phyloP scores from a whole-genome alignment of 2,113 vertebrate genomes.

The Chaetops frenatus region DNA sequence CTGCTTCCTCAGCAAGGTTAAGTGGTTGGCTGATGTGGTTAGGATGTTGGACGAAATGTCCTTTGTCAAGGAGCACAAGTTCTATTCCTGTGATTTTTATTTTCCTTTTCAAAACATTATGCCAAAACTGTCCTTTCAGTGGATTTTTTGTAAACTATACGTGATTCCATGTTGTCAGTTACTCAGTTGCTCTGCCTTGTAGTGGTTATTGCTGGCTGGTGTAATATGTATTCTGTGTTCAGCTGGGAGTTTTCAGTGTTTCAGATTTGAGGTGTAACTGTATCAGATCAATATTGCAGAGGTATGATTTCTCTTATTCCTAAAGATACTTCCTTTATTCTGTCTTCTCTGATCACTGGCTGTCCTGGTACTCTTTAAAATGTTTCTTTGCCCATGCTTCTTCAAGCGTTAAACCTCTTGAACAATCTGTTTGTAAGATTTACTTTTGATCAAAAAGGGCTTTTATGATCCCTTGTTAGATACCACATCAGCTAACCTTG shows the following conservation, averaged over 20 bases:
- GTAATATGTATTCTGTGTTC: neutral
- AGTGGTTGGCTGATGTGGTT: neutral
- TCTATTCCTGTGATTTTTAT: neutral
- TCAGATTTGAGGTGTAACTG: neutral
- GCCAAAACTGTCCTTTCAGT: neutral
- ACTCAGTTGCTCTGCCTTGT: neutral
- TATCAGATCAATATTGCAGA: neutral
- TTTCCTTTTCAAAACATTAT: neutral
- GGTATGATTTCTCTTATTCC: neutral
- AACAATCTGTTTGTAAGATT: neutral
- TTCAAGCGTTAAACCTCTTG: neutral
- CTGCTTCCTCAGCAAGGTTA: neutral
- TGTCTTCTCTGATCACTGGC: neutral
- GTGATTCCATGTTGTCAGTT: neutral
- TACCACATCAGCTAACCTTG: neutral
- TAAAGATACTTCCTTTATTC: neutral
- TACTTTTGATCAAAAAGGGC: neutral
- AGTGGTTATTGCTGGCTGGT: neutral
- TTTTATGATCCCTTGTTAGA: neutral
- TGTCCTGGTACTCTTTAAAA: neutral
- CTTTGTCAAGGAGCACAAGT: neutral
- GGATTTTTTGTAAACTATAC: neutral
- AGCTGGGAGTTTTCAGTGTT: neutral
- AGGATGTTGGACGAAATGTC: neutral
- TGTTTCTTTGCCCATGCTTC: neutral